These are phyloP conservation scores for Atherinosoma microstoma DNA, from an alignment of 2,797 vertebrate species.

Conservation along the genomic window DNA sequence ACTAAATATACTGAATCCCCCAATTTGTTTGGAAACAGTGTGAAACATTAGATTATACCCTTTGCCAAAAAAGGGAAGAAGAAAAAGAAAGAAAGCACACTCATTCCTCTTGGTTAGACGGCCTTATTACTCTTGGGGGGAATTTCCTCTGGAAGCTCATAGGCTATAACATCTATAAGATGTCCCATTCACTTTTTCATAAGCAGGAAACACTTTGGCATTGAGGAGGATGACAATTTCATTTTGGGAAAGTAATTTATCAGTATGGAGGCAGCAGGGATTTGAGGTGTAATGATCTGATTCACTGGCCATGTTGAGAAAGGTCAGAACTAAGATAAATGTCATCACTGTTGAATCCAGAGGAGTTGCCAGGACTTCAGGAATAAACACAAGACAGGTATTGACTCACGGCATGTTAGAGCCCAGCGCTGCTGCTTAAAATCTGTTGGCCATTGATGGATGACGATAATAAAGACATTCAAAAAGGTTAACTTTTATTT, in stretches of 20 bases:
- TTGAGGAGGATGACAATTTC: constrained; percentile 62
- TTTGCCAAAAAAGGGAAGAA: not conserved
- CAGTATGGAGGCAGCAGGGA: constrained; percentile 53
- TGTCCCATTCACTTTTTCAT: constrained; percentile 47
- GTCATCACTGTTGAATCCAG: constrained; percentile 61
- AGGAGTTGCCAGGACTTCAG: constrained; percentile 51
- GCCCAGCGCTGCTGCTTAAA: constrained; percentile 19
- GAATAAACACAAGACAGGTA: constrained; percentile 68
- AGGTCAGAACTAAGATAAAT: constrained; percentile 80
- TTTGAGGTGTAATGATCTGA: constrained; percentile 77
- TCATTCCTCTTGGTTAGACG: constrained; percentile 46
- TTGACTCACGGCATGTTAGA: constrained; percentile 46
- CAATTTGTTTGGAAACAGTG: constrained; percentile 20
- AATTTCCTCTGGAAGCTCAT: constrained; percentile 25
- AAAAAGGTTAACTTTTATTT: constrained; percentile 49
- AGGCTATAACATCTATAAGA: constrained; percentile 1
- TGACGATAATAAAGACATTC: constrained; percentile 55
- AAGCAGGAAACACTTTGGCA: constrained; percentile 36
- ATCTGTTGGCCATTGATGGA: constrained; percentile 46
- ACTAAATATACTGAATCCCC: constrained; percentile 26
- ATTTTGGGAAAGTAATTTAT: constrained; percentile 71
- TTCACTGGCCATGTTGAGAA: constrained; percentile 66
- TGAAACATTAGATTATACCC: constrained; percentile 17
- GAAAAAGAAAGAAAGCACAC: constrained; percentile 2
- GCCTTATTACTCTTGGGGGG: constrained; percentile 23